Percentiles rank a stretch among this genome's conserved stretches.
Conservation (phyloP, 2,113 vertebrate species). For the Petaurus breviceps region DNA sequence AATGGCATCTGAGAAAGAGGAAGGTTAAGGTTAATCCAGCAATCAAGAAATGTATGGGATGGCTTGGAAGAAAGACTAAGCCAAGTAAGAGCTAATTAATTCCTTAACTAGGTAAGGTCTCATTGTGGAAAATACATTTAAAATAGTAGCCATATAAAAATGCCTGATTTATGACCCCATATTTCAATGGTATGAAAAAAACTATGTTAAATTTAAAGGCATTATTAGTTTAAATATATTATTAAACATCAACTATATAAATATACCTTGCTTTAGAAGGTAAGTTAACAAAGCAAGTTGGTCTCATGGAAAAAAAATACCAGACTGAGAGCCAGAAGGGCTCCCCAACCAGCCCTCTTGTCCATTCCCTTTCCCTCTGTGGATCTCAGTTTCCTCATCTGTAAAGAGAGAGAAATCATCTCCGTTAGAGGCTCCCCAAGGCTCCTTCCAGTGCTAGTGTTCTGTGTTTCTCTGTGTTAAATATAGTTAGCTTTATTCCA, state of each 20-base stretch:
- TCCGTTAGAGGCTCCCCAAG: neutral
- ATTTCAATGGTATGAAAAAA: neutral
- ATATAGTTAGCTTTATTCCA: fast-evolving
- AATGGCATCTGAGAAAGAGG: neutral
- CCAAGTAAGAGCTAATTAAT: neutral
- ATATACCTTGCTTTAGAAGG: neutral
- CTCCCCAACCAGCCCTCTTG: neutral
- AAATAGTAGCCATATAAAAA: neutral
- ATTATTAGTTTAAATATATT: neutral
- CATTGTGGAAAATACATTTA: neutral
- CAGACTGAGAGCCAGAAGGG: neutral
- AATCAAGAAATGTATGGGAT: neutral
- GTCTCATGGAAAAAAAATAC: neutral
- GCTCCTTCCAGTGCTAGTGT: neutral
- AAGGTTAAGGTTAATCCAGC: neutral
- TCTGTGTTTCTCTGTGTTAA: fast-evolving
- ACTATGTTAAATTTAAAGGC: neutral
- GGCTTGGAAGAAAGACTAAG: neutral
- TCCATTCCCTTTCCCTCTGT: neutral
- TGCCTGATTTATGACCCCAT: neutral
- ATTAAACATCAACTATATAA: neutral
- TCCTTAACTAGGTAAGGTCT: neutral
- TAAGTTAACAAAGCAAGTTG: neutral
- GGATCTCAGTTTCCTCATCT: constrained; percentile 39
- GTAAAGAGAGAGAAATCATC: neutral